A percentile compares a stretch with the other conserved stretches of the same genome.
phyloP scores from a whole-genome alignment of 1,140 invertebrate genomes.

The Dendrolimus punctatus region DNA sequence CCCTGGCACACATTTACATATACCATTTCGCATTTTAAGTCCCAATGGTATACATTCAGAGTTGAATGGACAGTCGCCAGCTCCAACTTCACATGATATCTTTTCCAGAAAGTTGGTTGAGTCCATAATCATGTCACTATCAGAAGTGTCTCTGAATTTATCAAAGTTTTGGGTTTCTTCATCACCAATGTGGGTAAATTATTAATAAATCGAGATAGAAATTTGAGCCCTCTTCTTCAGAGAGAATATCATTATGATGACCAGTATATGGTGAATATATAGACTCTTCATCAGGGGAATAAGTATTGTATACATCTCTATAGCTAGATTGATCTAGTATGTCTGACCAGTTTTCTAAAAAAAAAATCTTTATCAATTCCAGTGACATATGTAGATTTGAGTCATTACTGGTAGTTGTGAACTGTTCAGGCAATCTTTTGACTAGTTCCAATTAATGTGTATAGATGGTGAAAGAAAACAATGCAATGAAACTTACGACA shows the following conservation, averaged over 20 bases:
- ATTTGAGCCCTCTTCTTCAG: slow-evolving; percentile 51
- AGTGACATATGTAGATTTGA: not conserved
- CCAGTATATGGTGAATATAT: slow-evolving; percentile 55
- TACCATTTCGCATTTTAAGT: slow-evolving; percentile 73
- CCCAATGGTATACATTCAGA: slow-evolving; percentile 76
- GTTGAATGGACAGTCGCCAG: slow-evolving; percentile 74
- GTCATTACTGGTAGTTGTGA: no score
- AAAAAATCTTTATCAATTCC: not conserved
- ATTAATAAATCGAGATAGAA: slow-evolving; percentile 50
- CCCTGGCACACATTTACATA: slow-evolving; percentile 79
- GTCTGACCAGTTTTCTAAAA: slow-evolving; percentile 68
- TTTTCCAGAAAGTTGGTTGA: slow-evolving; percentile 58
- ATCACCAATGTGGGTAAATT: slow-evolving; percentile 50
- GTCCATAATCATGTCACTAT: slow-evolving; percentile 65
- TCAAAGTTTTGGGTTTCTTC: slow-evolving; percentile 45
- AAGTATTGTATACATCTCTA: slow-evolving; percentile 51
- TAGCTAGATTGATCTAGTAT: slow-evolving; percentile 64
- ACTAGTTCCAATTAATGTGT: no score
- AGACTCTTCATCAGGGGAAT: slow-evolving; percentile 57
- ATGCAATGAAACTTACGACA: no score
- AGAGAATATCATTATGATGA: slow-evolving; percentile 38
- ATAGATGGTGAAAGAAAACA: no score
- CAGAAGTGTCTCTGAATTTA: slow-evolving; percentile 61
- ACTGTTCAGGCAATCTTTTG: no score
- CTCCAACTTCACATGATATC: slow-evolving; percentile 65